Base-by-base conservation (phyloP, 2,797 vertebrate species). In the Atherinosoma microstoma region DNA sequence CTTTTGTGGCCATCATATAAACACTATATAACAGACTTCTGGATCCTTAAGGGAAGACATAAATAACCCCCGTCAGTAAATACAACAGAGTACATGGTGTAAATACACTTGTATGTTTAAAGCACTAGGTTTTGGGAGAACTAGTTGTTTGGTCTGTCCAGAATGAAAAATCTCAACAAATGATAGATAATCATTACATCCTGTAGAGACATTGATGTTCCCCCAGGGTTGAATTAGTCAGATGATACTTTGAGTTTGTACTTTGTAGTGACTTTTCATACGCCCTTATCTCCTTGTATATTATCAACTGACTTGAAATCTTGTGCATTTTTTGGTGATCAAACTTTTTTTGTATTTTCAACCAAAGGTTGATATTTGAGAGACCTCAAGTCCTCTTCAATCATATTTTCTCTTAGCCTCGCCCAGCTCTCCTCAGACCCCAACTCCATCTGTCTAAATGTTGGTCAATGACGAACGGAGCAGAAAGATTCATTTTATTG, bases 401-500 rank as follows among this genome's bases (percentile, higher is more conserved):
- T 29, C 24, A 18, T 29, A 7, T 15, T 20, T 45, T 30, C 29
- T 18, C 29, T 45, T 18, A 16, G 40, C 40, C 16, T 20, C 1
- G 7, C 42, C 51, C 47, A 57, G 22, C 65, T 32, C n/a, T 38
- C 60, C 10, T 49, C 64, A 76, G 66, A 11, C 36, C 22, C 13
- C 67, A 54, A 56, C 40, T 45, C 53, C 60, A 73, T 51, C 64
- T 63, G 59, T 76, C 70, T 24, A 68, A 64, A 71, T 71, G 73
- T 80, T 70, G 38, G 16, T 34, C 4, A 3, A 6, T 58, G 38
- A 40, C 4, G 15, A 40, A 15, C 4, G 38, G 13, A 40, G 15
- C 40, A 45, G 40, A 45, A 45, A 18, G 15, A 45, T 45, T 45
- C 3, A 45, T 18, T 45, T 45, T 18, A 15, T 18, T 45, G 30